These are phyloP conservation scores for Cuniculus paca DNA, from an alignment of 2,797 vertebrate species.

Conservation along the genomic window DNA sequence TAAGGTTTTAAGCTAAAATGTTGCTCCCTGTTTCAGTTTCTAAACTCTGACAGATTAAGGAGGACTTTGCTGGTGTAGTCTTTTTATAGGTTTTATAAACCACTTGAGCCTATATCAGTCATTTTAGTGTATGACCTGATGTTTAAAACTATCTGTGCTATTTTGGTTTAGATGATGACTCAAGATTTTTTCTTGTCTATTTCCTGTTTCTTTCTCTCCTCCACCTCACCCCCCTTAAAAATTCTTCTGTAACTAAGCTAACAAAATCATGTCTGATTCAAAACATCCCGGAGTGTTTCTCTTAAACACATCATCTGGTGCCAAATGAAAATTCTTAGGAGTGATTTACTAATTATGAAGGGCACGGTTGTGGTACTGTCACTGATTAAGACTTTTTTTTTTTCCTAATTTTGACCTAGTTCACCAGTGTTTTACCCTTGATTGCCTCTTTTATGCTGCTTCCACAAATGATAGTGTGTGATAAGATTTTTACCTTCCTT, in stretches of 20 bases:
- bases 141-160: constrained; percentile 85
- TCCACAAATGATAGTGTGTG: constrained; percentile 62
- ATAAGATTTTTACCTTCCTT: constrained; percentile 67
- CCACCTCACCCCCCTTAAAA: background rate
- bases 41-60: constrained; percentile 85
- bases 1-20: constrained; percentile 87
- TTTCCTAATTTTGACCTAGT: constrained; percentile 82
- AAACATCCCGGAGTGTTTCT: constrained; percentile 84
- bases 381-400: constrained; percentile 81
- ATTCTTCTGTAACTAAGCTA: constrained; percentile 83
- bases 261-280: constrained; percentile 81
- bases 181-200: constrained; percentile 49
- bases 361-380: constrained; percentile 86
- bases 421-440: constrained; percentile 69
- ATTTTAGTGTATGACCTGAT: constrained; percentile 88
- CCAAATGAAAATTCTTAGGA: constrained; percentile 89
- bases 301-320: constrained; percentile 87
- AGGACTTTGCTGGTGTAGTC: constrained; percentile 90
- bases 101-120: constrained; percentile 90
- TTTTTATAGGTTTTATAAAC: constrained; percentile 93
- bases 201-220: constrained; percentile 24
- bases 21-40: constrained; percentile 86
- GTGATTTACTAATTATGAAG: constrained; percentile 85
- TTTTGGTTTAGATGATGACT: constrained; percentile 85
- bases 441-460: constrained; percentile 73